These are phyloP conservation scores for Sebastes umbrosus DNA, from an alignment of 2,797 vertebrate genomes.

Conservation along the genomic window DNA sequence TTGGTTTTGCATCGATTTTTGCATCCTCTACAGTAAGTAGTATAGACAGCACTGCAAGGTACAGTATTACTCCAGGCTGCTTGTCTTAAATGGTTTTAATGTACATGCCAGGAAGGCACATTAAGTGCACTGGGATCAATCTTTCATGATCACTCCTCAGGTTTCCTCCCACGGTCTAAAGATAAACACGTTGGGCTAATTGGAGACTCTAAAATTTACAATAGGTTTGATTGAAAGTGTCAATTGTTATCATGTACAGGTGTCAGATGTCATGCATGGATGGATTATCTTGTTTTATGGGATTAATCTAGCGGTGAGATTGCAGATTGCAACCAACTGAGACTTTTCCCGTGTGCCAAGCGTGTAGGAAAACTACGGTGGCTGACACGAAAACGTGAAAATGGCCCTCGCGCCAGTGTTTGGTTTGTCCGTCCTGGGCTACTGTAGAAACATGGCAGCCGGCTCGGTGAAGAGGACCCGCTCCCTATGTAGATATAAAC, in stretches of 20 bases:
- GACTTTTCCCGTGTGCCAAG: too few species aligned
- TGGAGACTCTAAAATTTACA: neutral
- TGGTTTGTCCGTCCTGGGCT: neutral
- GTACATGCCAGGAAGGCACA: constrained; percentile 6
- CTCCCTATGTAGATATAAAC: neutral
- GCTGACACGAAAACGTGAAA: too few species aligned
- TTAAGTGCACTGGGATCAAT: constrained; percentile 19
- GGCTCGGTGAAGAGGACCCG: too few species aligned
- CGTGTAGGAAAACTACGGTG: too few species aligned
- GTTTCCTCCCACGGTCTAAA: constrained; percentile 13
- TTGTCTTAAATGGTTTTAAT: constrained; percentile 26
- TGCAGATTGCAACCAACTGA: too few species aligned
- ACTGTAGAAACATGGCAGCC: neutral
- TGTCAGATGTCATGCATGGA: neutral
- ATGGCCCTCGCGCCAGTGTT: neutral
- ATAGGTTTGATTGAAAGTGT: neutral
- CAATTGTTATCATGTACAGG: neutral
- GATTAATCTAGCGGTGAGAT: neutral
- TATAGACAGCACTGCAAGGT: neutral
- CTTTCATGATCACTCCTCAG: constrained; percentile 5
- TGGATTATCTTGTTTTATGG: neutral
- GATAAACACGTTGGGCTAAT: neutral
- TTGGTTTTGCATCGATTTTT: constrained; percentile 1
- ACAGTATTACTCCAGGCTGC: neutral
- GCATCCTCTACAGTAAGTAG: neutral